Evolutionary conservation across 1,140 invertebrate genomes (phyloP).

Genomic region (Drosophila subpulchrella): DNA sequence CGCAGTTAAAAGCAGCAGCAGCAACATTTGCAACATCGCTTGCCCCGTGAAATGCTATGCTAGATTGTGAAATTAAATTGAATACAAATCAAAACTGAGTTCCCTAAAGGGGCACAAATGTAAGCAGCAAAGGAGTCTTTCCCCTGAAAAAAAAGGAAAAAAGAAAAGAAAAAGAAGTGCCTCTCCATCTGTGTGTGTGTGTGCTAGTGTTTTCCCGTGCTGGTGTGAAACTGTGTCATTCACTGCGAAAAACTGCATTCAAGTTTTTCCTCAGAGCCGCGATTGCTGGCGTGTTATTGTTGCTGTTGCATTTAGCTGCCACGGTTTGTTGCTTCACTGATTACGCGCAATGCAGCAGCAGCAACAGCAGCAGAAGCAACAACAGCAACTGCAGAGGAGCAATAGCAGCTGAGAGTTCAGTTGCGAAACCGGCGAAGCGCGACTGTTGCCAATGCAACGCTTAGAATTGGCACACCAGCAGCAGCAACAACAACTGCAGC

Average conservation of each 20-base stretch:
- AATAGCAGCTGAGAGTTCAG: constrained; percentile 50
- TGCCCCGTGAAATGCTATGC: constrained; percentile 16
- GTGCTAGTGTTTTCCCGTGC: constrained; percentile 33
- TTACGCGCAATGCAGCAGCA: constrained; percentile 78
- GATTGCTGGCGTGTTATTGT: constrained; percentile 41
- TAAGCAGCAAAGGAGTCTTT: constrained; percentile 16
- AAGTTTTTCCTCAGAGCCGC: constrained; percentile 60
- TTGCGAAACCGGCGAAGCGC: constrained; percentile 82
- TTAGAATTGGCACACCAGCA: constrained; percentile 80
- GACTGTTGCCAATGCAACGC: constrained; percentile 80
- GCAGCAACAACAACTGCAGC: constrained; percentile 32
- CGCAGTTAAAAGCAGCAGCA: constrained; percentile 34
- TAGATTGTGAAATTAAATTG: constrained; percentile 32
- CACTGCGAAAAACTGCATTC: constrained; percentile 70
- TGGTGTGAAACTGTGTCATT: constrained; percentile 76
- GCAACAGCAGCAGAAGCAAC: constrained; percentile 23
- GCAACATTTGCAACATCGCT: constrained; percentile 15
- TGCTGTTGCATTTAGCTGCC: constrained; percentile 60
- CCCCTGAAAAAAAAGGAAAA: not conserved
- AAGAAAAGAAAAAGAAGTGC: constrained; percentile 19
- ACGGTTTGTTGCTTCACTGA: constrained; percentile 83
- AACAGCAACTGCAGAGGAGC: constrained; percentile 33
- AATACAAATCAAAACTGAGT: constrained; percentile 1
- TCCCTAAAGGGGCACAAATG: constrained; percentile 15
- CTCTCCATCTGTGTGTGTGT: constrained; percentile 26